phyloP scores from a whole-genome alignment of 2,888 invertebrate species.

The Lydus trimaculatus region DNA sequence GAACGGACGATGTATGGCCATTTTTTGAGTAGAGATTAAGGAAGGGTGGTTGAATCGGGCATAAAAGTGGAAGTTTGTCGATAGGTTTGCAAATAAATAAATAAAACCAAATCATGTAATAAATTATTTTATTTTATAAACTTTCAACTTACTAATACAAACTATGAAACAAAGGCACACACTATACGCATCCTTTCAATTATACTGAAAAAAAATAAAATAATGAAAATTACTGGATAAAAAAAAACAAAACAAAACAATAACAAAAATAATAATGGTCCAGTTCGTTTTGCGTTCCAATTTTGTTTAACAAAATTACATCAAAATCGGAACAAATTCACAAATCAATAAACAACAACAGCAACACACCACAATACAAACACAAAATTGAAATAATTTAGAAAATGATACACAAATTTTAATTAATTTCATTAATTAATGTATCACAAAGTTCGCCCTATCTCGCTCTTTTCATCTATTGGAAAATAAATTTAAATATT shows the following conservation, averaged over 20 bases:
- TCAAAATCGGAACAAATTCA: background rate
- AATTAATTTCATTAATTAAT: background rate
- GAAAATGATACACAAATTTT: background rate
- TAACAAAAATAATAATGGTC: background rate
- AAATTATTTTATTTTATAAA: conserved; percentile 9
- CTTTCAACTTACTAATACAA: conserved; percentile 21
- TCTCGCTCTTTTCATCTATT: background rate
- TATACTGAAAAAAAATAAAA: conserved; percentile 13
- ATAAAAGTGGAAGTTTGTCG: too few species aligned
- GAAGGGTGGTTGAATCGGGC: too few species aligned
- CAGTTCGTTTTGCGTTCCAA: background rate
- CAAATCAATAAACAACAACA: background rate
- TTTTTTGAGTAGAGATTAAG: too few species aligned
- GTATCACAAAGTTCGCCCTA: background rate
- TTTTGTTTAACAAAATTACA: too few species aligned
- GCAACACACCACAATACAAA: too few species aligned
- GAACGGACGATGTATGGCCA: too few species aligned
- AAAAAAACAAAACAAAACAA: background rate
- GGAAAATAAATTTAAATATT: background rate
- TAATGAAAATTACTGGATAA: background rate
- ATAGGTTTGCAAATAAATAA: too few species aligned
- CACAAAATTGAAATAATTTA: background rate
- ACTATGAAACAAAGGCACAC: conserved; percentile 31
- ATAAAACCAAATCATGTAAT: background rate
- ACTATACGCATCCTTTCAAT: conserved; percentile 21